These are phyloP conservation scores for Endotricha flammealis DNA, from an alignment of 2,888 invertebrate genomes.

Conservation along the genomic window DNA sequence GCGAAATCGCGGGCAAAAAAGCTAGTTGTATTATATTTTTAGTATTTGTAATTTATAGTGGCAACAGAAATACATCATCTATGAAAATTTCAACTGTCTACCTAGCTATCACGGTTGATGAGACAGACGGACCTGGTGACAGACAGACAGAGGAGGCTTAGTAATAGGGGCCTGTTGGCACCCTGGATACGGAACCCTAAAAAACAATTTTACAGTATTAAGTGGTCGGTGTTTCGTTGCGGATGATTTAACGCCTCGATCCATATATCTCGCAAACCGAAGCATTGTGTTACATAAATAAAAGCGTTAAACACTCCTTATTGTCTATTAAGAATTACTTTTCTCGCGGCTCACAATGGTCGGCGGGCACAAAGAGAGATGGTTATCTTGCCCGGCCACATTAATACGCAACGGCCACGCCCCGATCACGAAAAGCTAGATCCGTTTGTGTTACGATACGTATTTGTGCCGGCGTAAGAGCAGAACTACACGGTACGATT, in stretches of 20 bases:
- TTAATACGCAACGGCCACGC: constrained; percentile 71
- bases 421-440: constrained; percentile 71
- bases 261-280: constrained; percentile 56
- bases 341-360: constrained; percentile 69
- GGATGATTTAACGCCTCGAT: constrained; percentile 33
- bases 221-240: constrained; percentile 16
- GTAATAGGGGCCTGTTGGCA: too few species aligned
- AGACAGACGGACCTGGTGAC: too few species aligned
- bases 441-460: constrained; percentile 56
- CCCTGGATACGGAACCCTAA: too few species aligned
- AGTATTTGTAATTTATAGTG: too few species aligned
- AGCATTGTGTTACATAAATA: constrained; percentile 70
- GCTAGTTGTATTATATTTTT: too few species aligned
- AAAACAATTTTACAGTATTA: too few species aligned
- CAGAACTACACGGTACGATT: too few species aligned
- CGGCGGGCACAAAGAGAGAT: constrained; percentile 68
- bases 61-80: too few species aligned
- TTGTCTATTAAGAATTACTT: constrained; percentile 77
- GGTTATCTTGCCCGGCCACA: constrained; percentile 58
- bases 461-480: constrained; percentile 17
- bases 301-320: constrained; percentile 69
- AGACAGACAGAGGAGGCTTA: too few species aligned
- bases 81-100: too few species aligned
- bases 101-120: too few species aligned
- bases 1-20: too few species aligned